phyloP scores from a whole-genome alignment of 1,140 invertebrate species.

The Drosophila sproati region DNA sequence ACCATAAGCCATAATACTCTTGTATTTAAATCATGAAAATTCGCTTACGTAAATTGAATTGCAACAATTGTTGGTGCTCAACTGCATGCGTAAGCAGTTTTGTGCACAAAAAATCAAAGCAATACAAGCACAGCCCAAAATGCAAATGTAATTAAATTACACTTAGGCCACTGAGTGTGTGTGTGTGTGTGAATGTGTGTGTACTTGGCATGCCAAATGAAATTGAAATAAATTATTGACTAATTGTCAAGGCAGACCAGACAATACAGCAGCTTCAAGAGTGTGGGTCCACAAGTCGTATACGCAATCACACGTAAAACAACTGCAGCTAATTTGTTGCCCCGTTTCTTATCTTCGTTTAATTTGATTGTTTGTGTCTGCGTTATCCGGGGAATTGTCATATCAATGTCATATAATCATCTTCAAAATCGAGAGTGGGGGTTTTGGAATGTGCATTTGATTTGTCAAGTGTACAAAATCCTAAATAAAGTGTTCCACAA shows the following conservation, averaged over 20 bases:
- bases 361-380: slow-evolving; percentile 68
- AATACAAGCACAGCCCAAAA: slow-evolving; percentile 48
- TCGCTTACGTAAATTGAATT: slow-evolving; percentile 79
- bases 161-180: slow-evolving; percentile 55
- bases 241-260: slow-evolving; percentile 75
- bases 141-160: slow-evolving; percentile 81
- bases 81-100: slow-evolving; percentile 45
- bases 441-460: neutral
- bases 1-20: slow-evolving; percentile 57
- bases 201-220: slow-evolving; percentile 74
- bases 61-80: slow-evolving; percentile 68
- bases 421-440: slow-evolving; percentile 21
- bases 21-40: slow-evolving; percentile 81
- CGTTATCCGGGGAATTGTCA: slow-evolving; percentile 55
- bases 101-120: slow-evolving; percentile 58
- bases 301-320: slow-evolving; percentile 47
- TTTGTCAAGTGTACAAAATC: neutral
- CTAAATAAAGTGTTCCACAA: slow-evolving; percentile 33
- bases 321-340: slow-evolving; percentile 60
- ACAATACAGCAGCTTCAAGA: slow-evolving; percentile 38
- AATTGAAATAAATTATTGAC: slow-evolving; percentile 83
- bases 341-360: slow-evolving; percentile 55
- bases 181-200: slow-evolving; percentile 30
- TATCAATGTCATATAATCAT: slow-evolving; percentile 32
- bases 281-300: slow-evolving; percentile 35